These are phyloP conservation scores for Vulpes ferrilata DNA, from an alignment of 2,113 vertebrate species.

Conservation along the genomic window DNA sequence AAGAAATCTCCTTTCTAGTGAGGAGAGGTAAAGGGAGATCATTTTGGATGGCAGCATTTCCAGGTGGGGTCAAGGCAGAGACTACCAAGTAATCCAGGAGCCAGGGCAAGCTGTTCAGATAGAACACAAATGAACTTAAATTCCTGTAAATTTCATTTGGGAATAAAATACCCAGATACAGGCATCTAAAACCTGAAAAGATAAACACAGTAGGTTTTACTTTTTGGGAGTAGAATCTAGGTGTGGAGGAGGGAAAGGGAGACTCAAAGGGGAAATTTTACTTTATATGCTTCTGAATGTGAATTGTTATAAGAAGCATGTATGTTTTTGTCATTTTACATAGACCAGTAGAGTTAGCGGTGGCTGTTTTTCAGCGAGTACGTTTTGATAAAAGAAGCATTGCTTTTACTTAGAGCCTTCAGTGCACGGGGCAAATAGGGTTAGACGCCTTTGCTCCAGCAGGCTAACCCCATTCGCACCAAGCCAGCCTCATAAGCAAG, in stretches of 20 bases:
- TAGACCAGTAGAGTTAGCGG: background rate
- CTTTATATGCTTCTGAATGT: background rate
- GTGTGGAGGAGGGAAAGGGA: background rate
- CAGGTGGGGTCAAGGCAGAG: background rate
- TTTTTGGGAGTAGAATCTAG: background rate
- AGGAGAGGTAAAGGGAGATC: background rate
- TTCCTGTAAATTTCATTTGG: background rate
- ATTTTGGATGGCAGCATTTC: background rate
- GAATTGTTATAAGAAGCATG: background rate
- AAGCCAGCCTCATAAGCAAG: background rate
- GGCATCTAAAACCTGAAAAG: background rate
- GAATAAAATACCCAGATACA: background rate
- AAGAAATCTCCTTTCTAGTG: background rate
- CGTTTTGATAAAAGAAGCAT: constrained; percentile 20
- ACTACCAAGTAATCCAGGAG: background rate
- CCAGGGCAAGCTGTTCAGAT: background rate
- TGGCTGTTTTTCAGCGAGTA: background rate
- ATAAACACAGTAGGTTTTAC: background rate
- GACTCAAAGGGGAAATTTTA: background rate
- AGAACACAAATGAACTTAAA: background rate
- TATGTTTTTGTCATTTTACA: background rate
- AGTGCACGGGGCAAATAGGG: background rate
- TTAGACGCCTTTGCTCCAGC: background rate
- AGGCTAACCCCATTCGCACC: background rate
- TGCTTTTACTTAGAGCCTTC: background rate